Evolutionary conservation across 2,888 invertebrate species (phyloP), one percentile per base, ranked within the genome.

Genomic region (Elegia similella): DNA sequence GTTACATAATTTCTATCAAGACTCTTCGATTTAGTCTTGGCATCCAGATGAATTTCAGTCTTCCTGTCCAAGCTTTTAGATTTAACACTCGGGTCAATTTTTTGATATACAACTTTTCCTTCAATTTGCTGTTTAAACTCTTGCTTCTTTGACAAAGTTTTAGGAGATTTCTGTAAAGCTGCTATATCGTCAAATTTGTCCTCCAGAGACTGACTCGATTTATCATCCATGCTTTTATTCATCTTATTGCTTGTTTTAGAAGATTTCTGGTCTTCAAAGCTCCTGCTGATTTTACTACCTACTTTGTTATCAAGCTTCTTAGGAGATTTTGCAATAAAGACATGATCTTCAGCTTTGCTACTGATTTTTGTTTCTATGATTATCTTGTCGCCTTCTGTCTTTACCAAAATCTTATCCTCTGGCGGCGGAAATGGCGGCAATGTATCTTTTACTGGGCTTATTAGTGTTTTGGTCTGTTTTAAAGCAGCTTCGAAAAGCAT

Each of bases 401-500:
- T 94, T 0, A 95, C 95, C 7, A 94, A 75, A 30, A 95, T 95
- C 78, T 95, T 95, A 75, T 95, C 95, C 78, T 95, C 95, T 0
- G 95, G 94, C 44, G 94, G 93, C 10, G 95, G 95, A 73, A 95
- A 95, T 2, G 94, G 93, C 0, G 95, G 95, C 69, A 95, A 71
- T 0, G 93, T 92, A 74, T 95, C 95, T 75, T 95, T 95, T 0
- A 95, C 95, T 0, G 95, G 95, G 77, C 95, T 95, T 34, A 95
- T 93, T 64, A 95, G 86, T 0, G 95, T 95, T 69, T 95, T 95
- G 0, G 95, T 95, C 81, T 95, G 95, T 75, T 95, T 95, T 73
- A 95, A 93, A 2, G 95, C 95, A 3, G 94, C 94, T 84, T 95
- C 95, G 67, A 95, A 95, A 1, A 95, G 80, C 92, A 95, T 94